Base-by-base conservation (phyloP, 1,140 invertebrate species). In the Lasaia peninsularis region DNA sequence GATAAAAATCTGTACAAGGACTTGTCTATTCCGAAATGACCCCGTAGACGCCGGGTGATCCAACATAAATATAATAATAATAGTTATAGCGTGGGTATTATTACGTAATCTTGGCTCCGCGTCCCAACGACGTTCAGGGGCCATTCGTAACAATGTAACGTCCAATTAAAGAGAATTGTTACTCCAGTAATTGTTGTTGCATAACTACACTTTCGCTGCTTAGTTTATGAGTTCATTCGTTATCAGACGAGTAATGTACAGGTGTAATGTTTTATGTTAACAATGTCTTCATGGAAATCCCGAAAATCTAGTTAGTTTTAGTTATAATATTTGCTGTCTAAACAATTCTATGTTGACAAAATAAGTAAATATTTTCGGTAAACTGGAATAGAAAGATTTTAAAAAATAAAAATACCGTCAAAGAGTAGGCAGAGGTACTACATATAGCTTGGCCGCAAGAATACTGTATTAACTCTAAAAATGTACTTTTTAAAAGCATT, bases 101-200 rank as follows among this genome's bases (percentile, higher is more conserved):
- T 69, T 62, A 71, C 60, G 54, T 61, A 65, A 63, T 67, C 60
- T 62, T 63, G 58, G 68, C 60, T 49, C 40, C 49, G 60, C 59
- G 49, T 37, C 37, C 56, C 40, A 32, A 73, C 66, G 69, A 60
- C 65, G 52, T 70, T 59, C 67, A 64, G 61, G 69, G 64, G 49
- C 69, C 70, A 73, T 77, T 73, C 67, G 66, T 77, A 77, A 77
- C 71, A 64, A 56, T 65, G 69, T 75, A 65, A 68, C 71, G 64
- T 73, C 68, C 71, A 75, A 82, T 82, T 80, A 82, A 71, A 70
- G 67, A 64, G 70, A 64, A 52, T 55, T 63, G 61, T 58, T 54
- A 63, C 40, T 49, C 52, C 56, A 56, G 62, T 61, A 64, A 64
- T 49, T 62, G 64, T 64, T 67, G 60, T 64, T 67, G 60, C 56